Percentiles rank a stretch among this genome's conserved stretches.
Conservation (phyloP, 1,140 invertebrate species). For the Caenorhabditis briggsae region DNA sequence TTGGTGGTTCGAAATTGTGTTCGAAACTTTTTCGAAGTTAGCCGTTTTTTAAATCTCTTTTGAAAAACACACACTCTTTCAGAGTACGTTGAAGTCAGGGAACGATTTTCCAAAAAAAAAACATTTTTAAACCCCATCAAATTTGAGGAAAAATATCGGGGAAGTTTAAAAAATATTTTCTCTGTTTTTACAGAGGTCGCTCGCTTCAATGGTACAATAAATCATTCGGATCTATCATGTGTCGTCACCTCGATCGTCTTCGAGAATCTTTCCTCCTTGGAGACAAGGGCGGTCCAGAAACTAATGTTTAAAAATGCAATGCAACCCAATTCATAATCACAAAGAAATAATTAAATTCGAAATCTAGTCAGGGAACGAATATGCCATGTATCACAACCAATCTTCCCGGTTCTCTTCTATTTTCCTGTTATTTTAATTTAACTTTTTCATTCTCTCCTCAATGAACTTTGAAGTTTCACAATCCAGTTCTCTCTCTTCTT, state of each 20-base stretch:
- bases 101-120: no score
- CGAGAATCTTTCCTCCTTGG: conserved; percentile 55
- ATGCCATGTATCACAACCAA: conserved; percentile 8
- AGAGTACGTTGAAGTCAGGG: no score
- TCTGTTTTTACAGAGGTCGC: conserved; percentile 55
- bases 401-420: conserved; percentile 8
- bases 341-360: neutral
- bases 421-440: neutral
- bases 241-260: conserved; percentile 59
- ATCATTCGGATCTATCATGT: conserved; percentile 50
- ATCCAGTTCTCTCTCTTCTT: neutral
- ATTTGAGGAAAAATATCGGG: no score
- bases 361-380: conserved; percentile 48
- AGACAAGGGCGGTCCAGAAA: conserved; percentile 60
- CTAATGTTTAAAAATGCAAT: conserved; percentile 45
- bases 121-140: no score
- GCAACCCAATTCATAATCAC: neutral
- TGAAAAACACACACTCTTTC: no score
- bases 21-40: no score
- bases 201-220: conserved; percentile 57
- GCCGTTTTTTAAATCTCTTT: no score
- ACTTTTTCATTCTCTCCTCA: neutral
- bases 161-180: neutral
- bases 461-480: neutral
- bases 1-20: no score